Percentiles rank a stretch among this genome's conserved stretches.
Evolutionary conservation across 2,797 vertebrate species (phyloP).

Genomic region (Labeo calbasu): DNA sequence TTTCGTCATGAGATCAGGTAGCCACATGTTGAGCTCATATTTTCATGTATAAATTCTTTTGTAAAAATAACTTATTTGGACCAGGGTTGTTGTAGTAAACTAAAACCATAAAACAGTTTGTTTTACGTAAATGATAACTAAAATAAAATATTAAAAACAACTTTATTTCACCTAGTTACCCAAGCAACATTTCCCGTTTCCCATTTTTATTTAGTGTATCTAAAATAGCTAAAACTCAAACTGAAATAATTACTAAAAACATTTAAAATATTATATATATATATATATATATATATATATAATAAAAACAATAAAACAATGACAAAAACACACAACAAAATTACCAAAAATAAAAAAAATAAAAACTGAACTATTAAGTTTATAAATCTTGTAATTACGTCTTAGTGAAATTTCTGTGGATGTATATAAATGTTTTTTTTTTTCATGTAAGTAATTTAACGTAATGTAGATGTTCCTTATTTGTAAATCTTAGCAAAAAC

Average conservation of each 20-base stretch:
- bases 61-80: not conserved
- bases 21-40: not conserved
- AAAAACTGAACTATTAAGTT: too few species aligned
- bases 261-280: too few species aligned
- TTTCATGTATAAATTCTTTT: not conserved
- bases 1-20: too few species aligned
- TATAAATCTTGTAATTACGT: not conserved
- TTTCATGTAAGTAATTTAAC: not conserved
- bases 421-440: too few species aligned
- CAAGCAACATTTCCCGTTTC: not conserved
- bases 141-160: not conserved
- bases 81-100: not conserved
- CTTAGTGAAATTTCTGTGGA: too few species aligned
- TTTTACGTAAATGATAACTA: not conserved
- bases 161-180: too few species aligned
- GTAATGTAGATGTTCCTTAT: too few species aligned
- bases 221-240: not conserved
- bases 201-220: not conserved
- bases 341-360: not conserved
- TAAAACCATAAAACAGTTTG: not conserved
- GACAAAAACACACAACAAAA: too few species aligned
- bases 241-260: not conserved
- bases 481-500: too few species aligned
- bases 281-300: too few species aligned
- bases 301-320: too few species aligned